These are phyloP conservation scores for Pseudobourletiella spinata DNA, from an alignment of 1,140 invertebrate genomes.

Conservation along the genomic window DNA sequence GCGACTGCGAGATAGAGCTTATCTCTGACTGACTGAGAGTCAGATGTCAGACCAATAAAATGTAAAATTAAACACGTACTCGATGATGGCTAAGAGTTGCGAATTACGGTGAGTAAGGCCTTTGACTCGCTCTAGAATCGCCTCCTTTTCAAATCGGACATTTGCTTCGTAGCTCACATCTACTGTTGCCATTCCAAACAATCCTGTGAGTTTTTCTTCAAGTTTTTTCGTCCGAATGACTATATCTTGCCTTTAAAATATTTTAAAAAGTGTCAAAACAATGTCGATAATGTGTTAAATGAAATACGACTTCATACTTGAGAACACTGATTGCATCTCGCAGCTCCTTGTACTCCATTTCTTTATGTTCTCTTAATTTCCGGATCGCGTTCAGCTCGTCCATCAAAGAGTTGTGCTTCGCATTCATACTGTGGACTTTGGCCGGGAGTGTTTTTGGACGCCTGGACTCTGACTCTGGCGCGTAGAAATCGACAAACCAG, in stretches of 20 bases:
- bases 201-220: neutral
- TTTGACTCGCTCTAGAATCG: neutral
- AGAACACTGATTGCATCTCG: neutral
- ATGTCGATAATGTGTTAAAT: too few species aligned
- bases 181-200: neutral
- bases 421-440: constrained; percentile 4
- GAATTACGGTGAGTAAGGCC: neutral
- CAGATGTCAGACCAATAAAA: neutral
- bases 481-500: neutral
- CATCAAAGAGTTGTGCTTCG: neutral
- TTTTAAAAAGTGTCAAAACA: too few species aligned
- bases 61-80: neutral
- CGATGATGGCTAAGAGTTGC: neutral
- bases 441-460: neutral
- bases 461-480: neutral
- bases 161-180: constrained; percentile 1
- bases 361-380: neutral
- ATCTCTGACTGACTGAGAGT: too few species aligned
- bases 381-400: neutral
- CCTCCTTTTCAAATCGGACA: neutral
- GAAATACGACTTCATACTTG: neutral
- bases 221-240: neutral
- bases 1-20: too few species aligned
- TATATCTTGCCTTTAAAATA: neutral
- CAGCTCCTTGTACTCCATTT: neutral